phyloP scores from a whole-genome alignment of 2,113 vertebrate genomes.

The Cnemophilus loriae region DNA sequence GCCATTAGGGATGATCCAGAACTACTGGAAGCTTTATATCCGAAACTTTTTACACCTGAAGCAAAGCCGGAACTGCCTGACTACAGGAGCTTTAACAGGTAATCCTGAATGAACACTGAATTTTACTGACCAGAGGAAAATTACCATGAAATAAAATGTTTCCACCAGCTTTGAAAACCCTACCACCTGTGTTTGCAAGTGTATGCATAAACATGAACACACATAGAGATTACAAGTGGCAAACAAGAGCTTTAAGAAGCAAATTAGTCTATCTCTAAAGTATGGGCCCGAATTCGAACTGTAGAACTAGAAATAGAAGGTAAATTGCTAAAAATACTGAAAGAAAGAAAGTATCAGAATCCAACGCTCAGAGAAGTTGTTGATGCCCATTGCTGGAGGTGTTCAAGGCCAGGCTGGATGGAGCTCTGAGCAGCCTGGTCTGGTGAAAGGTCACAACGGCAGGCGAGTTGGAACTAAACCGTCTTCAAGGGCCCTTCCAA shows the following conservation, averaged over 20 bases:
- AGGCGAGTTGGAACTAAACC: not conserved
- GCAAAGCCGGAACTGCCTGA: constrained; percentile 76
- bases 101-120: not conserved
- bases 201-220: not conserved
- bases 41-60: constrained; percentile 77
- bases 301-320: not conserved
- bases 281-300: not conserved
- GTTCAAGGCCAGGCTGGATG: not conserved
- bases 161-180: not conserved
- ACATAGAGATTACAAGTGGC: not conserved
- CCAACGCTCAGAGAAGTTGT: not conserved
- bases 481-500: not conserved
- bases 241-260: not conserved
- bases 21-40: constrained; percentile 77
- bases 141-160: not conserved
- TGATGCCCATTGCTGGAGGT: not conserved
- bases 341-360: not conserved
- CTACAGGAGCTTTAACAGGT: constrained; percentile 98
- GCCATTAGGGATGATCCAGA: constrained; percentile 83
- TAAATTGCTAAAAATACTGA: not conserved
- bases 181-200: not conserved
- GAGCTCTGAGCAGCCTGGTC: not conserved
- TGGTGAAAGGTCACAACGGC: not conserved
- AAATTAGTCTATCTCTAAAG: not conserved
- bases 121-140: not conserved